A percentile compares a stretch with the other conserved stretches of the same genome.
Evolutionary conservation across 2,888 invertebrate species (phyloP).

Genomic region (Rhamnusium bicolor): DNA sequence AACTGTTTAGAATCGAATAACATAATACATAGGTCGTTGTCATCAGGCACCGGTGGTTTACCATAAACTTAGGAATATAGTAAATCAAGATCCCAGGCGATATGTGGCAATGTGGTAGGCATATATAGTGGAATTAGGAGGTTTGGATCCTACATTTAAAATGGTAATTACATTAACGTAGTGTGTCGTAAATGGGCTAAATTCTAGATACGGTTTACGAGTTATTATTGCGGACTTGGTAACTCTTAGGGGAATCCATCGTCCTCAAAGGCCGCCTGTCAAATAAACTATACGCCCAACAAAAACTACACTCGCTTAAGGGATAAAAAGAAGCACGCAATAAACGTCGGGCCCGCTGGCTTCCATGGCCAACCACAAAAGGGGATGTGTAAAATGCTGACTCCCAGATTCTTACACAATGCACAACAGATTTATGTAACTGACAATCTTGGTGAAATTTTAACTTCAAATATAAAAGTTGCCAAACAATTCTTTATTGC

Average conservation of each 20-base stretch:
- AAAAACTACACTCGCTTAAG: constrained; percentile 56
- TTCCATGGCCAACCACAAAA: constrained; percentile 55
- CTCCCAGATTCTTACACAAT: constrained; percentile 51
- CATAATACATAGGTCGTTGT: too few species aligned
- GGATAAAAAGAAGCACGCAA: constrained; percentile 59
- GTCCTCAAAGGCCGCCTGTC: constrained; percentile 55
- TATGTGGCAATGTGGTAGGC: too few species aligned
- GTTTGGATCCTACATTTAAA: constrained; percentile 35
- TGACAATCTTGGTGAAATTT: constrained; percentile 45
- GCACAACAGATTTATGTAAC: constrained; percentile 50
- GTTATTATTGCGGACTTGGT: constrained; percentile 33
- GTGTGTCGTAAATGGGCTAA: constrained; percentile 49
- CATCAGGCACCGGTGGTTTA: too few species aligned
- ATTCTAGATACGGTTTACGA: constrained; percentile 52
- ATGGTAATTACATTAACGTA: constrained; percentile 53
- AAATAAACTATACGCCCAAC: constrained; percentile 58
- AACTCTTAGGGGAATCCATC: constrained; percentile 47
- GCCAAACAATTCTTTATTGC: constrained; percentile 36
- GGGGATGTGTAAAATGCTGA: constrained; percentile 55
- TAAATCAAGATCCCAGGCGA: too few species aligned
- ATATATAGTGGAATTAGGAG: background rate
- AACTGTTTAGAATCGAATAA: too few species aligned
- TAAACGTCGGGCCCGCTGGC: constrained; percentile 59
- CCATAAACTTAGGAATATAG: too few species aligned
- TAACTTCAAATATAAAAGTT: constrained; percentile 35